These are phyloP conservation scores for Sander lucioperca DNA, from an alignment of 2,113 vertebrate genomes.

Conservation along the genomic window DNA sequence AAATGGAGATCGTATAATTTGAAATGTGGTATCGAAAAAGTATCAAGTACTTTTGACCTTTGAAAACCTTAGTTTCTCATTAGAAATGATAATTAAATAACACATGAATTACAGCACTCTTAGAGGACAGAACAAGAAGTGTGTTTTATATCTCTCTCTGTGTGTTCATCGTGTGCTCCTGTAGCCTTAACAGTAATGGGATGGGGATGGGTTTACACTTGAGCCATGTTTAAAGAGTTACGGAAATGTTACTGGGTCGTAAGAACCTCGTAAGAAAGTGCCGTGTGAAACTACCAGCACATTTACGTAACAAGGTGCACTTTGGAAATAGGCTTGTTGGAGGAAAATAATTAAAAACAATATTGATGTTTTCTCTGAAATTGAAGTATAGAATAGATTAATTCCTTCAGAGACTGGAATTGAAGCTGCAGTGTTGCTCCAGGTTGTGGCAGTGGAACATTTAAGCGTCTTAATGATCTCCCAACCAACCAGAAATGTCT, in stretches of 20 bases:
- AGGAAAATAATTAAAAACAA: background rate
- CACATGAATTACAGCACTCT: background rate
- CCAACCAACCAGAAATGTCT: background rate
- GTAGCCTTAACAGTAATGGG: background rate
- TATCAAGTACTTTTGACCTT: too few relatives aligned
- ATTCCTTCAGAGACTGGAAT: too few relatives aligned
- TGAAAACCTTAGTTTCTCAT: background rate
- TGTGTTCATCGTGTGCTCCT: background rate
- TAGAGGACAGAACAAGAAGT: background rate
- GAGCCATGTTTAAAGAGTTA: background rate
- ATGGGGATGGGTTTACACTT: background rate
- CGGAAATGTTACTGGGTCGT: background rate
- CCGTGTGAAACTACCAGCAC: background rate
- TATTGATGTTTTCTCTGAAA: background rate
- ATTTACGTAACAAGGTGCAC: too few relatives aligned
- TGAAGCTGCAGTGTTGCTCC: background rate
- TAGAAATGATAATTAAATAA: background rate
- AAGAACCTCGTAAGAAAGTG: background rate
- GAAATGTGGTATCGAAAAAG: too few relatives aligned
- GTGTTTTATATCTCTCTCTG: background rate
- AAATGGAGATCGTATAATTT: too few relatives aligned
- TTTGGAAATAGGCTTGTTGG: background rate
- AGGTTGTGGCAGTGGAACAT: background rate
- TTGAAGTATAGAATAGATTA: background rate
- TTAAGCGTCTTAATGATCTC: conserved; percentile 7